phyloP scores from a whole-genome alignment of 53 echinoderm and acorn worm species.

The Antedon mediterranea region DNA sequence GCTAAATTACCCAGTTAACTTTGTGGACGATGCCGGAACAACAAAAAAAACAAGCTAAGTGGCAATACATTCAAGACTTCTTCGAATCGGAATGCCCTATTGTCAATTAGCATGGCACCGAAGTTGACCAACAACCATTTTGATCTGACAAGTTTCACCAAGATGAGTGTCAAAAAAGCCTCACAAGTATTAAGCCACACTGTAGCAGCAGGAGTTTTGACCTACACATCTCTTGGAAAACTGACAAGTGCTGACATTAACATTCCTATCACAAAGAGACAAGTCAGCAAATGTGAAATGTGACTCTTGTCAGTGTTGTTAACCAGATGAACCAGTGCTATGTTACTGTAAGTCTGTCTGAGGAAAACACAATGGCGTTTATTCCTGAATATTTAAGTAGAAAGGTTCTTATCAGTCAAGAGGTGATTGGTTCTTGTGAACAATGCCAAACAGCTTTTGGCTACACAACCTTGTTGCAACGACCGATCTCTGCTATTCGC shows the following conservation, averaged over 20 bases:
- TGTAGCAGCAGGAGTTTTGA: slow-evolving; percentile 20
- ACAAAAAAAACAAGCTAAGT: neutral
- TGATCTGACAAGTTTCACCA: slow-evolving; percentile 12
- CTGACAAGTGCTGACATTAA: slow-evolving; percentile 8
- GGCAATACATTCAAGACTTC: slow-evolving; percentile 23
- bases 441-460: slow-evolving; percentile 2
- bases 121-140: slow-evolving; percentile 29
- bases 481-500: neutral
- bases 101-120: slow-evolving; percentile 25
- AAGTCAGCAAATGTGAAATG: too few relatives aligned
- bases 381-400: slow-evolving; percentile 1
- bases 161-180: slow-evolving; percentile 33
- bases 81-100: slow-evolving; percentile 15
- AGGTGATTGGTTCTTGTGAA: neutral
- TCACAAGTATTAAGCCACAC: slow-evolving; percentile 31
- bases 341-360: neutral
- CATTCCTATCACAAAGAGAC: too few relatives aligned
- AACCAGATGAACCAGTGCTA: too few relatives aligned
- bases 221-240: slow-evolving; percentile 15
- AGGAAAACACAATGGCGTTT: neutral
- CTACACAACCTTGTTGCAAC: neutral
- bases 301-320: too few relatives aligned
- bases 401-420: slow-evolving; percentile 4
- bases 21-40: too few relatives aligned
- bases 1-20: too few relatives aligned